Conservation (phyloP, 2,888 invertebrate genomes). For the Agelastica alni region DNA sequence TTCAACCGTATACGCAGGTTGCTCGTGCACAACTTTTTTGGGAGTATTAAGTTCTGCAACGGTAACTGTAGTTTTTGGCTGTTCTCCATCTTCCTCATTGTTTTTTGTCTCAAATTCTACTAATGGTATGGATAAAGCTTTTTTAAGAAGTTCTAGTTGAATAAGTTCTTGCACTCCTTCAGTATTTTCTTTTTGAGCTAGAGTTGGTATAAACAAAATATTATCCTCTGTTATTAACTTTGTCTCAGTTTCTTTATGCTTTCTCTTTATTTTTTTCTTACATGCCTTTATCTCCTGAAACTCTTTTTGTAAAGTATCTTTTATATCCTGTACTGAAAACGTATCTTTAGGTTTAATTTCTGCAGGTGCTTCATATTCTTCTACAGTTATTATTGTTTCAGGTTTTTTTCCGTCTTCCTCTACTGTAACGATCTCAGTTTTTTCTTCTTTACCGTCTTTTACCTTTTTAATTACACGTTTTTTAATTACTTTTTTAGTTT, state of each 20-base stretch:
- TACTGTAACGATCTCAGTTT: constrained; percentile 52
- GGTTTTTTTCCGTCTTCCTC: constrained; percentile 43
- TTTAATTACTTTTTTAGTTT: constrained; percentile 31
- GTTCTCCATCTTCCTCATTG: constrained; percentile 48
- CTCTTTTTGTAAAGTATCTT: too few species aligned
- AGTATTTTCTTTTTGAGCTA: constrained; percentile 44
- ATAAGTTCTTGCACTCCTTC: constrained; percentile 47
- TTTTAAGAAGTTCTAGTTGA: constrained; percentile 47
- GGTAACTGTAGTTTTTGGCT: constrained; percentile 53
- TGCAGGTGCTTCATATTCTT: neutral
- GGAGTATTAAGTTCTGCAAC: constrained; percentile 50
- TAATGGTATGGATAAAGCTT: constrained; percentile 41
- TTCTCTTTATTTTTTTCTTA: constrained; percentile 25
- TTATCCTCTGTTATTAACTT: constrained; percentile 41
- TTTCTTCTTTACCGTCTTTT: constrained; percentile 49
- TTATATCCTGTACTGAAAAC: too few species aligned
- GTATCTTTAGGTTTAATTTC: constrained; percentile 42
- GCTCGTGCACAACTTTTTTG: constrained; percentile 26
- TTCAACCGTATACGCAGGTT: constrained; percentile 35
- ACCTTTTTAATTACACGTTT: constrained; percentile 55
- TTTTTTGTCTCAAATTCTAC: constrained; percentile 36
- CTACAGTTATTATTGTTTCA: constrained; percentile 28
- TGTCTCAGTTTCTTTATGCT: constrained; percentile 35
- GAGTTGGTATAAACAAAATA: constrained; percentile 43
- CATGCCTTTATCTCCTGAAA: constrained; percentile 7